Evolutionary conservation across 2,888 invertebrate genomes (phyloP).

Genomic region (Sabatieria punctata): DNA sequence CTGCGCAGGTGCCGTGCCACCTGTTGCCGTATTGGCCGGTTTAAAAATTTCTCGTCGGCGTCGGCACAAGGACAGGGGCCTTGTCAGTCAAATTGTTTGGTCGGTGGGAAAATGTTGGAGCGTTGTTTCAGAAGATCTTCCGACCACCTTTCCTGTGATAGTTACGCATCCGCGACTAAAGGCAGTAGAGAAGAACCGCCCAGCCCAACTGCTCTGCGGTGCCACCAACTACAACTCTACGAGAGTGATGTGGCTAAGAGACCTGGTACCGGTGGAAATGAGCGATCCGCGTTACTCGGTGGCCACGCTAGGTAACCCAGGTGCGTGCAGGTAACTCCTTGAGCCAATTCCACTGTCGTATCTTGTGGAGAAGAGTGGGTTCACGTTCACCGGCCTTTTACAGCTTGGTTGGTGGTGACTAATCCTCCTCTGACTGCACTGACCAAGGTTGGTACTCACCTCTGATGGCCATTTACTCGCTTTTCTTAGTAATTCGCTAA

Average conservation of each 20-base stretch:
- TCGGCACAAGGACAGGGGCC: background rate
- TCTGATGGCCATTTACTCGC: no score
- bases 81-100: background rate
- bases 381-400: no score
- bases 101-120: no score
- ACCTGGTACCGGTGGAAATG: constrained; percentile 50
- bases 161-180: constrained; percentile 70
- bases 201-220: constrained; percentile 68
- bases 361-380: no score
- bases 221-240: constrained; percentile 64
- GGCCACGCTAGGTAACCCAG: constrained; percentile 58
- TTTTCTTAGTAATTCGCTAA: no score
- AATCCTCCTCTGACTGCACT: no score
- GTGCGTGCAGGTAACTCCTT: constrained; percentile 13
- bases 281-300: constrained; percentile 67
- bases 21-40: background rate
- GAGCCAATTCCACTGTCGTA: no score
- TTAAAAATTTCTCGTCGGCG: background rate
- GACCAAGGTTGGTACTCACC: no score
- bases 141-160: constrained; percentile 76
- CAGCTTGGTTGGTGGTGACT: no score
- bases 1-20: background rate
- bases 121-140: constrained; percentile 50
- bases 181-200: constrained; percentile 88
- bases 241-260: constrained; percentile 77